A percentile compares a stretch with the other conserved stretches of the same genome.
These are phyloP conservation scores for Orestias chungarensis DNA, from an alignment of 2,797 vertebrate genomes.

Conservation along the genomic window DNA sequence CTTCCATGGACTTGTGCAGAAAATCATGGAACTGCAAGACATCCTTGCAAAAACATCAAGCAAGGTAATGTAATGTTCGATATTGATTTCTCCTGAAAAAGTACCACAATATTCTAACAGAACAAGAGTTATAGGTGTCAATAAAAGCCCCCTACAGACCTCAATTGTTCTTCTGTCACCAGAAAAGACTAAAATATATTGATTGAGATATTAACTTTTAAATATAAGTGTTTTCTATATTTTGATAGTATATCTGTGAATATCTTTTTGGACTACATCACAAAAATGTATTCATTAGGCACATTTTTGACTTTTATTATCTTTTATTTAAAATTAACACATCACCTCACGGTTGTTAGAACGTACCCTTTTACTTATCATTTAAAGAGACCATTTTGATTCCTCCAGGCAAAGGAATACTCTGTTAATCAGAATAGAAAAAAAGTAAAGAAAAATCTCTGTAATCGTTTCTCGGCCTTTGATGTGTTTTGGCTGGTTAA, in stretches of 20 bases:
- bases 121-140: constrained; percentile 4
- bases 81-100: neutral
- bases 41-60: constrained; percentile 97
- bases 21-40: constrained; percentile 99
- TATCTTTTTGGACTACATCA: neutral
- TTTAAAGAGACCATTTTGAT: neutral
- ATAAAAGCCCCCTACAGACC: constrained; percentile 2
- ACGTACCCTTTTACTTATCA: neutral
- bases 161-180: neutral
- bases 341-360: neutral
- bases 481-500: neutral
- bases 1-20: constrained; percentile 98
- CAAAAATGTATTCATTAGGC: neutral
- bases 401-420: neutral
- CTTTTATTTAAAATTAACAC: neutral
- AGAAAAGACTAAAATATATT: constrained; percentile 24
- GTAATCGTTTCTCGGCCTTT: neutral
- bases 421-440: neutral
- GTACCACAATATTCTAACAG: neutral
- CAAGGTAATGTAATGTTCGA: constrained; percentile 84
- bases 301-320: neutral
- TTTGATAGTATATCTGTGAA: neutral
- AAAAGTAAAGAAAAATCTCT: neutral
- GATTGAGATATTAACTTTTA: too few relatives aligned
- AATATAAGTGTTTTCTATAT: too few relatives aligned